Base-by-base conservation (phyloP, 2,113 vertebrate species). In the Alexandromys fortis region DNA sequence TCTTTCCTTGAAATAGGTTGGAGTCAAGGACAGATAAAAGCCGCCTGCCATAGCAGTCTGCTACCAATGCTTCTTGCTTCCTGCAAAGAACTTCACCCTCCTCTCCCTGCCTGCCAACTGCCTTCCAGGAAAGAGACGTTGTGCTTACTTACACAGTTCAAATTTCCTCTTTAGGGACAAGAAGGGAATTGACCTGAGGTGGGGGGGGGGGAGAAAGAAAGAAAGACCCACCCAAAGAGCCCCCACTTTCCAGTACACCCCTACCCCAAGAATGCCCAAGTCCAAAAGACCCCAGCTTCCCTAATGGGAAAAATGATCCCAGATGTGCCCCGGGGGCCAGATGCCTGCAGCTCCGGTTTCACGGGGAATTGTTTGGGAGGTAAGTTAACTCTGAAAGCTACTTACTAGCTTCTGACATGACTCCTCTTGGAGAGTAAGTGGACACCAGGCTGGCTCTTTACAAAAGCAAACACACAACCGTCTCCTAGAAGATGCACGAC, bases 381-480 rank as follows among this genome's bases (percentile, higher is more conserved):
- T 5, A 33, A 9, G 92, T 79, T 45, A 65, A 86, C n/a, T 96
- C 70, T 89, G 96, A 96, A 94, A 96, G 90, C 92, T 72, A 90
- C 75, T 92, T 63, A 91, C 96, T 93, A 96, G 90, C 94, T 95
- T 87, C 65, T 38, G 52, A 82, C 77, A 2, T 17, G 47, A 95
- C 96, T 97, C 94, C 96, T 96, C 93, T 92, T 79, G 89, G 94
- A 93, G 92, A 93, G 82, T 95, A 97, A 97, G 97, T 96, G 91
- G 93, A 96, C 96, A 68, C 90, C 94, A 85, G 90, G 26, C 94
- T 55, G 52, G 94, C 89, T 90, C 96, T 94, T 95, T 93, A 96
- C 96, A 96, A 86, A 96, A 63, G 96, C 98, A 96, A 97, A 95
- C 96, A 96, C 73, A 26, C 38, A 89, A 97, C 95, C 81, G 13